phyloP scores from a whole-genome alignment of 2,797 vertebrate species.

The Muraenolepis orangiensis region DNA sequence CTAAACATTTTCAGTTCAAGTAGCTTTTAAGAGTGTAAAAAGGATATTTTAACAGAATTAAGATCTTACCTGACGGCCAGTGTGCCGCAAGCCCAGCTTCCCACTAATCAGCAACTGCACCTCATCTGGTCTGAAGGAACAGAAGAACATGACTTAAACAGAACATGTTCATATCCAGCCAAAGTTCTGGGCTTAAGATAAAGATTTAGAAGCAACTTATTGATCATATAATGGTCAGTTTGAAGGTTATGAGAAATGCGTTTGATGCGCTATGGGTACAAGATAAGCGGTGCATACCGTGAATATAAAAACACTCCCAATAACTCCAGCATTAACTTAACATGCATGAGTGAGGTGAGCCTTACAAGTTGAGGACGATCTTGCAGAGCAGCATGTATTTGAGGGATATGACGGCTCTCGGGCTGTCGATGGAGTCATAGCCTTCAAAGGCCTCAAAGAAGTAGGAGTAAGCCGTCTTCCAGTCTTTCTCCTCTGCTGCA shows the following conservation, averaged over 20 bases:
- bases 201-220: neutral
- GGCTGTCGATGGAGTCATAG: constrained; percentile 94
- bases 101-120: constrained; percentile 95
- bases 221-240: neutral
- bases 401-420: constrained; percentile 92
- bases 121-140: constrained; percentile 86
- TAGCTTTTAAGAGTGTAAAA: neutral
- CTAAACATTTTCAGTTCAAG: neutral
- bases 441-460: constrained; percentile 99
- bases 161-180: neutral
- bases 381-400: constrained; percentile 99
- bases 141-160: constrained; percentile 5
- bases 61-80: constrained; percentile 85
- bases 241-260: neutral
- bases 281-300: neutral
- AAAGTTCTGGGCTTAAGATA: neutral
- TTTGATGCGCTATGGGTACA: neutral
- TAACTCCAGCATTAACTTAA: neutral
- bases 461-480: constrained; percentile 99
- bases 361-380: constrained; percentile 95
- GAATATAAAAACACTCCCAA: neutral
- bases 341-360: constrained; percentile 21
- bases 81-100: constrained; percentile 90
- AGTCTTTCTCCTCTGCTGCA: constrained; percentile 98
- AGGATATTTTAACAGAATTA: neutral